Base-by-base conservation (phyloP, 2,888 invertebrate genomes). In the Barypeithes pellucidus region DNA sequence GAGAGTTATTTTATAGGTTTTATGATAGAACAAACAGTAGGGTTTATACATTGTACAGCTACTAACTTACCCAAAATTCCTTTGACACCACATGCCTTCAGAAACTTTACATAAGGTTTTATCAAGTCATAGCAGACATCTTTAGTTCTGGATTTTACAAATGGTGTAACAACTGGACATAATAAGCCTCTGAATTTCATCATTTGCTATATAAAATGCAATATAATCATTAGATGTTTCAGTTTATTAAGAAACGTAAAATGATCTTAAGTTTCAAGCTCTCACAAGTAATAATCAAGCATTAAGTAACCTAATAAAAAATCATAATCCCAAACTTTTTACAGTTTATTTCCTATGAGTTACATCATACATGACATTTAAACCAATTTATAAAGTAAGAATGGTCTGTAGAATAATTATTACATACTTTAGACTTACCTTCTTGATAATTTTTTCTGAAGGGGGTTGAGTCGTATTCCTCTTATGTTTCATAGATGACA, bases 1-100 rank as follows among this genome's bases (percentile, higher is more conserved):
- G n/a, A n/a, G n/a, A n/a, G n/a, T n/a, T n/a, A n/a, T n/a, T n/a
- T n/a, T n/a, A n/a, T n/a, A n/a, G n/a, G n/a, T n/a, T n/a, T n/a
- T n/a, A n/a, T n/a, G n/a, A n/a, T n/a, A n/a, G n/a, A n/a, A n/a
- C n/a, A n/a, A n/a, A n/a, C n/a, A n/a, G n/a, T n/a, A n/a, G n/a
- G n/a, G n/a, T n/a, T n/a, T n/a, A n/a, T n/a, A n/a, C n/a, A n/a
- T n/a, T n/a, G n/a, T n/a, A 29, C 24, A 29, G 29, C 29, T 29
- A 29, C 7, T 29, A 7, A 77, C 77, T 76, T 75, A 79, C 80
- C 74, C 60, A 80, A 72, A 63, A 80, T 77, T 45, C 80, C 92
- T 72, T 89, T 88, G 41, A 95, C 89, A 18, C 91, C 91, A 68
- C 89, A 88, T 20, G 88, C 86, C 22, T 88, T 87, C 60, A 95